Base-by-base conservation (phyloP, 2,113 vertebrate species). In the Anolis sagrei region DNA sequence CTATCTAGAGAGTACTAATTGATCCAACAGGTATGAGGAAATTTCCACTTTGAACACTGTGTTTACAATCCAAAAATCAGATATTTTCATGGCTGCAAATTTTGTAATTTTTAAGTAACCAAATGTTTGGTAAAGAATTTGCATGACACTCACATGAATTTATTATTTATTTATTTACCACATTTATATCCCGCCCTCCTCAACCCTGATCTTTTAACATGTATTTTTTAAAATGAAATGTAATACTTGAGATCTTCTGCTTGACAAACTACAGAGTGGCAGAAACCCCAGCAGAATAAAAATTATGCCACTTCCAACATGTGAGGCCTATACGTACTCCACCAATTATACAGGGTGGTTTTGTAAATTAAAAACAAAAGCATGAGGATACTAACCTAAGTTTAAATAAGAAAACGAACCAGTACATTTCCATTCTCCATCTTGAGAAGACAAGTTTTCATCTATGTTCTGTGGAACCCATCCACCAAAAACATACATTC, bases 401-500 rank as follows among this genome's bases (percentile, higher is more conserved):
- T 98, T 97, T 86, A 99, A 96, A 29, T 96, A 96, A 85, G 94
- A 97, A 95, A 99, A 95, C 68, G 98, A 98, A 93, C 97, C 97
- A 1, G 97, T 98, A 93, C 99, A 99, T 90, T 98, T 97, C 98
- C 98, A 99, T 90, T 99, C 97, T 72, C 95, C 95, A 92, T 97
- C 98, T 90, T 92, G 90, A 85, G 96, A 64, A 64, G 95, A 93
- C 81, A 93, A 90, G 69, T 95, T 94, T 78, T 95, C 97, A 44
- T 96, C 94, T 82, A 96, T 94, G 75, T 96, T 95, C 79, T 97
- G 96, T 82, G 98, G 98, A 93, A 99, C 95, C 99, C 99, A 99
- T 90, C 98, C 99, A 81, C 99, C 99, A 94, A 99, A 99, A 90
- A 99, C 91, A 94, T 97, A 99, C 98, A 99, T 99, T 96, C 98